These are phyloP conservation scores for Rhinichthys klamathensis DNA, from an alignment of 2,113 vertebrate genomes.

Conservation along the genomic window DNA sequence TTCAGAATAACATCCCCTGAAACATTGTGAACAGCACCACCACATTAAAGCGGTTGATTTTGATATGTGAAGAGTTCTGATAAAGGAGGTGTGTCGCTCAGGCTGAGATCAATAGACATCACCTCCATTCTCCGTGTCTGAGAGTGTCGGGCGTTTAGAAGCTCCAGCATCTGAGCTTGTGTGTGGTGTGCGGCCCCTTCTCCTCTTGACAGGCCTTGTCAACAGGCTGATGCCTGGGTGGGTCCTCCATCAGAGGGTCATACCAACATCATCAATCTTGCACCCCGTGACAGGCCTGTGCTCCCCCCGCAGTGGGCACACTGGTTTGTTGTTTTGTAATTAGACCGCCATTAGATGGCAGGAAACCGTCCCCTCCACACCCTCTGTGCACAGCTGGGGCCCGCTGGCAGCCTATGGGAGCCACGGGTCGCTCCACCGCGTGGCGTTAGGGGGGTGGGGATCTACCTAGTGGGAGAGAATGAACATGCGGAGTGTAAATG, in stretches of 20 bases:
- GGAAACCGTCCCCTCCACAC: constrained; percentile 76
- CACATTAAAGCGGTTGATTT: neutral
- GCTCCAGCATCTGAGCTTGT: constrained; percentile 14
- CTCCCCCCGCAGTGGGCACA: constrained; percentile 74
- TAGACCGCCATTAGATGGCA: constrained; percentile 80
- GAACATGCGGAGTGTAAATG: constrained; percentile 25
- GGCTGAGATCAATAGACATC: neutral
- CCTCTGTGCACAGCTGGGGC: constrained; percentile 70
- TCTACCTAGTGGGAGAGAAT: constrained; percentile 25
- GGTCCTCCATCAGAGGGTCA: constrained; percentile 78
- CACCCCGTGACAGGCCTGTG: constrained; percentile 71
- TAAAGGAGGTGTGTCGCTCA: neutral
- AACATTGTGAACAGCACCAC: neutral
- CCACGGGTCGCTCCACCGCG: constrained; percentile 14
- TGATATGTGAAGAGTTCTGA: neutral
- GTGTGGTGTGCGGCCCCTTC: constrained; percentile 51
- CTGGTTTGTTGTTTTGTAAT: constrained; percentile 85
- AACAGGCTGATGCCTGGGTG: constrained; percentile 73
- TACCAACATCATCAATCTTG: constrained; percentile 87
- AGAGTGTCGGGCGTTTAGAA: constrained; percentile 26
- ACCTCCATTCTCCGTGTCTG: neutral
- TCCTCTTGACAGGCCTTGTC: constrained; percentile 70
- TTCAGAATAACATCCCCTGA: neutral
- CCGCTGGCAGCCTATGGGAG: constrained; percentile 58
- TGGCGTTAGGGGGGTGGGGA: constrained; percentile 29